Evolutionary conservation across 1,140 invertebrate genomes (phyloP), one percentile per base, ranked within the genome.

Genomic region (Branchinecta lindahli): DNA sequence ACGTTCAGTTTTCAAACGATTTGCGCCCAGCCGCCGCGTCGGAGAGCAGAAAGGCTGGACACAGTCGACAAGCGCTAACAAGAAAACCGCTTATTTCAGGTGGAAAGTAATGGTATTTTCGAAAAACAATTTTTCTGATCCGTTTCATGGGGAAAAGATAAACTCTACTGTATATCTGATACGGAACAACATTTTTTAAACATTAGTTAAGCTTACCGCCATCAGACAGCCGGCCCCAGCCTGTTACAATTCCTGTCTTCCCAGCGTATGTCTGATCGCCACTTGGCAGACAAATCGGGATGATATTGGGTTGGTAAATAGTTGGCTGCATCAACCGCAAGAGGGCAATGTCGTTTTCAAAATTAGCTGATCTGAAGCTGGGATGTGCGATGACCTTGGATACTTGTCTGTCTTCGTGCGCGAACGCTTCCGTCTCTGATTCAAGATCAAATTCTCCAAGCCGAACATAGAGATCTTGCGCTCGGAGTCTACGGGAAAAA

Each of bases 181-280:
- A 33, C 5, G 33, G 33, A 33, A 33, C 33, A 33, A 1, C 1
- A 33, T 33, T 33, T 33, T 33, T 3, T 3, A 33, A 33, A 33
- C 5, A 5, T 33, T 3, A 33, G 33, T 3, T 33, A 33, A 1
- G 33, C 12, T 15, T 46, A 65, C 74, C 74, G 67, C 73, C 70
- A 15, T 69, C 67, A 67, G 20, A 21, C n/a, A 70, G 73, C 21
- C 71, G 66, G 9, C 75, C 75, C 75, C 75, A 75, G 5, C 75
- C 75, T 10, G 71, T 67, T 10, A 75, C 69, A 10, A 66, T 73
- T 46, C 68, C 68, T 46, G 82, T 81, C 75, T 85, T 86, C 68
- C 89, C 89, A 66, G 88, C 82, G 18, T 61, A 61, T 12, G 12
- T 61, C 12, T 61, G 12, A 61, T 61, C 52, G 18, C 12, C 71